These are phyloP conservation scores for Agrilus cyanescens DNA, from an alignment of 2,888 invertebrate genomes.

Conservation along the genomic window DNA sequence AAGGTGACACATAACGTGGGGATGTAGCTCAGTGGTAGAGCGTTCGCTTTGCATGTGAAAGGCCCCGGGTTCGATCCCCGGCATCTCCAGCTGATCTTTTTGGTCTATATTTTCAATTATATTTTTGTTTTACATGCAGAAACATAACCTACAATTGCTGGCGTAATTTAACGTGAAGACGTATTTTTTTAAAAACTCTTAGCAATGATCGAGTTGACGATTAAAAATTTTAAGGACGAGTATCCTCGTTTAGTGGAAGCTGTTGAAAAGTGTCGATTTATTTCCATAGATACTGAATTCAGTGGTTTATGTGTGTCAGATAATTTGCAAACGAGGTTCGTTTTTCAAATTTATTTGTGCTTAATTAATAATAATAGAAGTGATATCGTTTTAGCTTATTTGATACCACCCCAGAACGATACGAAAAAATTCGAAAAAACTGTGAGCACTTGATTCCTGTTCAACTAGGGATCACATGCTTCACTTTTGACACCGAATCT, in stretches of 20 bases:
- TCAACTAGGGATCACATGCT: conserved; percentile 59
- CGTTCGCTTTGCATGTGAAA: conserved; percentile 99
- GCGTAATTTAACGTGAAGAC: background rate
- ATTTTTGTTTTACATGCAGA: no score
- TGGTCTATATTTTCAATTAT: conserved; percentile 10
- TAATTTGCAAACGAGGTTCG: conserved; percentile 23
- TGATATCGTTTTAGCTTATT: conserved; percentile 41
- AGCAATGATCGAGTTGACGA: conserved; percentile 50
- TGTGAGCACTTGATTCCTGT: conserved; percentile 45
- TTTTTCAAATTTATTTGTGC: background rate
- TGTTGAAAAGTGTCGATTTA: conserved; percentile 47
- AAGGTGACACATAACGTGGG: conserved; percentile 31
- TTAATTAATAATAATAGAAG: background rate
- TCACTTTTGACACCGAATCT: conserved; percentile 43
- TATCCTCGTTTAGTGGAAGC: conserved; percentile 43
- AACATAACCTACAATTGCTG: background rate
- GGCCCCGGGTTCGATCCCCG: conserved; percentile 98
- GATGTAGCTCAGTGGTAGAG: conserved; percentile 99
- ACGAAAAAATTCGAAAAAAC: conserved; percentile 38
- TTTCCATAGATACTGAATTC: conserved; percentile 65
- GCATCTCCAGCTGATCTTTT: conserved; percentile 63
- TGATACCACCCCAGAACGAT: conserved; percentile 43
- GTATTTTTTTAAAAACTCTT: background rate
- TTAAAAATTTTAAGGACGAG: conserved; percentile 46
- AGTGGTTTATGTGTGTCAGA: conserved; percentile 41